Evolutionary conservation across 2,888 invertebrate species (phyloP), one percentile per base, ranked within the genome.

Genomic region (Thecophora atra): DNA sequence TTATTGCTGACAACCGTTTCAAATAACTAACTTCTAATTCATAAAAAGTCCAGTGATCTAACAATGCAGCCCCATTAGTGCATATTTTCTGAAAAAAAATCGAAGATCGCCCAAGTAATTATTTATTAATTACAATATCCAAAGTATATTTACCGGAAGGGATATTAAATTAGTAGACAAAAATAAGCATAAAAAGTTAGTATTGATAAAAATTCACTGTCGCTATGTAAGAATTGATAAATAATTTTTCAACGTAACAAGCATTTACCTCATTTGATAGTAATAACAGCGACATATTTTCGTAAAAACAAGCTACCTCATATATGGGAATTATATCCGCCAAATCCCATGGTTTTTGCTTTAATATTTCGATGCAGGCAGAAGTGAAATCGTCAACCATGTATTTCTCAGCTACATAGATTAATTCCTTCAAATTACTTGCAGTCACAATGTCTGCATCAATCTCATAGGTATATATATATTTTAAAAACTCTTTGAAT

Each of bases 391-490:
- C 81, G 13, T 73, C 51, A 72, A 78, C 76, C 64, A 78, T 73
- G 24, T 79, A 79, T 47, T 77, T 77, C 24, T 58, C 68, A 4
- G 78, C 78, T 64, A 81, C 64, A 7, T 76, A 72, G 11, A 79
- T 64, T 1, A 80, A 44, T 51, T 81, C 78, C 0, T 44, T 30
- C 3, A 73, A 13, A 37, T 71, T 71, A 13, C 65, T 26, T 13
- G 62, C 4, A 19, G 56, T 68, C 2, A 80, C 62, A 3, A 62
- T 68, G 17, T 73, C 74, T 8, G 74, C 62, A 26, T 75, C 74
- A 1, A 81, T 73, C 70, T 81, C 79, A 52, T 79, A 79, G 19
- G 76, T 78, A 66, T 81, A 81, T 17, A 79, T 74, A 11, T 80
- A 81, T 0, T 78, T 74, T 7, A 81, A 52, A 19, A 81, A 30